These are phyloP conservation scores for Enteromius treurensis DNA, from an alignment of 2,797 vertebrate genomes.

Conservation along the genomic window DNA sequence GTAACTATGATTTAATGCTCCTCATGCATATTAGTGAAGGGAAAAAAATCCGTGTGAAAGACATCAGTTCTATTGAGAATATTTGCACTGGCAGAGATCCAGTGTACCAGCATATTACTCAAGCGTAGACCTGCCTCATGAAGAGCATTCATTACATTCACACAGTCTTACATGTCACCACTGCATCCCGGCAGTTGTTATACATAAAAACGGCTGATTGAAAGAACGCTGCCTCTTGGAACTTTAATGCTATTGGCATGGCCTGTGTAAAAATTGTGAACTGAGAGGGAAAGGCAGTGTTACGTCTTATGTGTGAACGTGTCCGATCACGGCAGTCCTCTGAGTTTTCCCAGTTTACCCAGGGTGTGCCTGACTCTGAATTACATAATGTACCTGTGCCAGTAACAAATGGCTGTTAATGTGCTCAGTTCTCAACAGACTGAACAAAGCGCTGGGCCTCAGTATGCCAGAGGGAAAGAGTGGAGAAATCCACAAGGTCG, in stretches of 20 bases:
- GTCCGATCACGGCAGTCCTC: constrained; percentile 11
- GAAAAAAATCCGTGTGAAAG: constrained; percentile 1
- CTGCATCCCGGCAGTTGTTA: constrained; percentile 21
- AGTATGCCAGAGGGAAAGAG: constrained; percentile 31
- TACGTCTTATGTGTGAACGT: constrained; percentile 23
- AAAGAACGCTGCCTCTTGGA: constrained; percentile 44
- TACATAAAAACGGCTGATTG: constrained; percentile 31
- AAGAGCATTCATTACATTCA: constrained; percentile 37
- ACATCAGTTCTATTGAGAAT: constrained; percentile 7
- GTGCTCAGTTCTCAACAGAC: constrained; percentile 32
- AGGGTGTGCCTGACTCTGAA: constrained; percentile 47
- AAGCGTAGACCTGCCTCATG: constrained; percentile 19
- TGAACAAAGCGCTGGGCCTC: constrained; percentile 11
- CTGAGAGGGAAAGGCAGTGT: constrained; percentile 31
- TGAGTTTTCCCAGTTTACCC: constrained; percentile 36
- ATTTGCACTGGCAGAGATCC: constrained; percentile 35
- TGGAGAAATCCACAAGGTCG: constrained; percentile 23
- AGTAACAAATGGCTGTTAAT: constrained; percentile 43
- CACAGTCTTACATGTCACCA: constrained; percentile 27
- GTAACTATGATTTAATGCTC: constrained; percentile 17
- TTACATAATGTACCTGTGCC: constrained; percentile 39
- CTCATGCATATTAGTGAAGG: neutral
- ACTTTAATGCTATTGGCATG: constrained; percentile 9
- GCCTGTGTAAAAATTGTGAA: constrained; percentile 35
- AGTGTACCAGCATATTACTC: constrained; percentile 30